These are phyloP conservation scores for Epinephelus coioides DNA, from an alignment of 2,797 vertebrate genomes.

Conservation along the genomic window DNA sequence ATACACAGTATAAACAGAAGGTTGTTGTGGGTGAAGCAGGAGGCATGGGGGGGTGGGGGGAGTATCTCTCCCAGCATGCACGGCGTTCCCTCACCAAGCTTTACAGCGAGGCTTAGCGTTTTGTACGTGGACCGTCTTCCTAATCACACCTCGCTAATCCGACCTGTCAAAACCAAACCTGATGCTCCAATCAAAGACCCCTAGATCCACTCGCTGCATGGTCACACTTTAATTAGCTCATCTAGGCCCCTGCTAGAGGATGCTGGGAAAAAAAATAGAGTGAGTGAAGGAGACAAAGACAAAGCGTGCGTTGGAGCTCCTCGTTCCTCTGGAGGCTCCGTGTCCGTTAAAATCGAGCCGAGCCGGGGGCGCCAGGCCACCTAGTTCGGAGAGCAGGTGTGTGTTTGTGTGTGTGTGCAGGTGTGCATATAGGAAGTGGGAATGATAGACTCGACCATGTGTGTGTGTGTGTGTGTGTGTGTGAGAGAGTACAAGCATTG, in stretches of 20 bases:
- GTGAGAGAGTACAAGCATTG: conserved; percentile 70
- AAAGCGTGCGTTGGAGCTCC: conserved; percentile 34
- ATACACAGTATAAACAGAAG: background rate
- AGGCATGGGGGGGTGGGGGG: no score
- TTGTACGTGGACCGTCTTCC: conserved; percentile 69
- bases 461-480: conserved; percentile 16
- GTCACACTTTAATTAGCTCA: conserved; percentile 80
- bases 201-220: conserved; percentile 39
- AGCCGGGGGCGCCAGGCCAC: conserved; percentile 74
- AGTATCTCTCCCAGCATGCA: conserved; percentile 68
- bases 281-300: conserved; percentile 31
- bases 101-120: conserved; percentile 73
- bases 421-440: conserved; percentile 49
- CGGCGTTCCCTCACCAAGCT: conserved; percentile 51
- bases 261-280: conserved; percentile 69
- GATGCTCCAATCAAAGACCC: conserved; percentile 75
- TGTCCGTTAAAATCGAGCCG: conserved; percentile 67
- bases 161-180: conserved; percentile 78
- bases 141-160: conserved; percentile 82
- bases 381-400: conserved; percentile 63
- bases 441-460: conserved; percentile 40
- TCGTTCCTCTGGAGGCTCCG: conserved; percentile 59
- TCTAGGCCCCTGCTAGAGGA: conserved; percentile 62
- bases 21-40: background rate
- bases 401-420: conserved; percentile 41